Evolutionary conservation across 2,113 vertebrate genomes (phyloP), one percentile per base, ranked within the genome.

Genomic region (Chaenocephalus aceratus): DNA sequence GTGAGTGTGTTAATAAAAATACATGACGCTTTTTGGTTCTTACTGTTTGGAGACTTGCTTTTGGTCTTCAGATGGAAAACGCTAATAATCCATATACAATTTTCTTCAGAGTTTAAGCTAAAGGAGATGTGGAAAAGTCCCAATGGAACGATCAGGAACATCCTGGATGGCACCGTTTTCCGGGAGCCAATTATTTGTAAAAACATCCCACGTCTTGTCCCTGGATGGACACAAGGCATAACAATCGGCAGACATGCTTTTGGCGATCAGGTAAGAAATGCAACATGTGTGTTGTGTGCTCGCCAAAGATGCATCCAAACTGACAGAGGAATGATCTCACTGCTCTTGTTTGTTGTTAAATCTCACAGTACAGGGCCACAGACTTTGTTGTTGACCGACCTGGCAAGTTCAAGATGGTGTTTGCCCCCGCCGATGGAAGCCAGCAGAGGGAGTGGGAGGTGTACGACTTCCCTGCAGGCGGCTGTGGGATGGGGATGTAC

Each of bases 71-170:
- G 16, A 65, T 30, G 14, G 16, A 0, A 34, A 44, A 73, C 10
- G 45, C 9, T 26, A 8, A 11, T 57, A 4, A 15, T 12, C 4
- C 13, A 1, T 59, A 10, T 51, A 16, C 57, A 54, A 15, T 15
- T 9, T 67, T 18, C n/a, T 34, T 48, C 84, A 97, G 97, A 99
- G 86, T 99, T 99, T 92, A 97, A 97, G 61, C 92, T 99, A 69
- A 99, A 99, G 93, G 98, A 98, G 85, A 99, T 99, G 98, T 99
- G 98, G 98, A 99, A 97, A 86, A 99, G 97, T 84, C 97, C 98
- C 6, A 99, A 99, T 0, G 97, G 98, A 56, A 99, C 97, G n/a
- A 98, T 99, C 94, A 94, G 98, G 71, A 99, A 99, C 94, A 98
- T 99, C 86, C 90, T 99, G 56, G 98, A 97, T 0, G 98, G 98